Evolutionary conservation across 1,140 invertebrate species (phyloP).

Genomic region (Oryzaephilus surinamensis): DNA sequence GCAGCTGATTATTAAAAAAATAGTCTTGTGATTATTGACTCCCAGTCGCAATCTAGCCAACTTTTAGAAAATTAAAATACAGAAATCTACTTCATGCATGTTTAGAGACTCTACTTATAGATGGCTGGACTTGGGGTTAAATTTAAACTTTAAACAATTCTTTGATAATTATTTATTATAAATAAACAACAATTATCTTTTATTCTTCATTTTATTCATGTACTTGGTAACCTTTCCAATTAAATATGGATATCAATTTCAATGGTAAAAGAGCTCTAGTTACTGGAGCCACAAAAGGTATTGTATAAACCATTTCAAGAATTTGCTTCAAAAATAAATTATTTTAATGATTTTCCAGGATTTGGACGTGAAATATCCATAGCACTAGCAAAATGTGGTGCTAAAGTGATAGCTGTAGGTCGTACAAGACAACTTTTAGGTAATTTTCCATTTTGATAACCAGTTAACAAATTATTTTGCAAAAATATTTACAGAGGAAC

Average conservation of each 20-base stretch:
- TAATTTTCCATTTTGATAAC: constrained; percentile 1
- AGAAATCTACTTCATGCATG: too few relatives aligned
- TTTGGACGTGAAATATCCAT: constrained; percentile 44
- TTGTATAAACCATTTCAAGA: constrained; percentile 4
- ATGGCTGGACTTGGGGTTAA: too few relatives aligned
- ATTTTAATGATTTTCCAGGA: constrained; percentile 32
- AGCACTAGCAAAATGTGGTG: constrained; percentile 39
- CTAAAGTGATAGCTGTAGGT: constrained; percentile 44
- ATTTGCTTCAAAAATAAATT: neutral
- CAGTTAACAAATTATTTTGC: too few relatives aligned
- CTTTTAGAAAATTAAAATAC: too few relatives aligned
- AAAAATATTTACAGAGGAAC: constrained; percentile 31
- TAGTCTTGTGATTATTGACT: constrained; percentile 30
- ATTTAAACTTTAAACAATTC: too few relatives aligned
- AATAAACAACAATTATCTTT: too few relatives aligned
- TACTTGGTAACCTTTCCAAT: too few relatives aligned
- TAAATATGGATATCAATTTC: too few relatives aligned
- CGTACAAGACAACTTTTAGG: constrained; percentile 38
- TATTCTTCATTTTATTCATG: too few relatives aligned
- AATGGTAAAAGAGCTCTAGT: constrained; percentile 44
- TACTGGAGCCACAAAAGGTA: constrained; percentile 50
- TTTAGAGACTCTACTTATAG: too few relatives aligned
- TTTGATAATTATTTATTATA: too few relatives aligned
- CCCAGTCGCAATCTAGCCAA: constrained; percentile 8
- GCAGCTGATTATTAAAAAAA: neutral